A percentile compares a stretch with the other conserved stretches of the same genome.
These are phyloP conservation scores for Pseudomyrmex gracilis DNA, from an alignment of 1,140 invertebrate species.

Conservation along the genomic window DNA sequence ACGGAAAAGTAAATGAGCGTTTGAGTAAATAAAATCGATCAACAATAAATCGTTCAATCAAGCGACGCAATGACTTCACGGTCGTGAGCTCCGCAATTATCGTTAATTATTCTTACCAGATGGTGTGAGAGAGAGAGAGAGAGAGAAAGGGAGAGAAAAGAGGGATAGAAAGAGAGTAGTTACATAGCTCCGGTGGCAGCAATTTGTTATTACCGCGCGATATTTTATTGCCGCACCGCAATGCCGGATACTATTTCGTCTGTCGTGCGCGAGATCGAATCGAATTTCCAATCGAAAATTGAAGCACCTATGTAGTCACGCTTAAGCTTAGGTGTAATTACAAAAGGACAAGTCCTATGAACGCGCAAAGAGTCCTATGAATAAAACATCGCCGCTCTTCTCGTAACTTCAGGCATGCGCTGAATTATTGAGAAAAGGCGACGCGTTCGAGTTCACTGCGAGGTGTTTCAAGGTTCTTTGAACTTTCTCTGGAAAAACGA, in stretches of 20 bases:
- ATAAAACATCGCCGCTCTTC: conserved; percentile 71
- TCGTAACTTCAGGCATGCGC: conserved; percentile 69
- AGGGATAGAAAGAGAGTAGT: too few species aligned
- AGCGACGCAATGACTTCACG: conserved; percentile 49
- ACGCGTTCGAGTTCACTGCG: conserved; percentile 39
- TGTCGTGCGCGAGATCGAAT: conserved; percentile 27
- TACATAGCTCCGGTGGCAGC: conserved; percentile 23
- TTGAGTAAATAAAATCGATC: conserved; percentile 58
- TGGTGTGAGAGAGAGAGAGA: conserved; percentile 1
- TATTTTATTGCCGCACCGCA: conserved; percentile 55
- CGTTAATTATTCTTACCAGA: conserved; percentile 46
- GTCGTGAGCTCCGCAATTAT: conserved; percentile 46
- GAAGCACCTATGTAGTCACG: conserved; percentile 36
- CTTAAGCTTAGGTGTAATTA: conserved; percentile 68
- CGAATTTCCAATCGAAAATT: conserved; percentile 62
- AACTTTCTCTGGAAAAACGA: conserved; percentile 43
- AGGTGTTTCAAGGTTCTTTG: conserved; percentile 50
- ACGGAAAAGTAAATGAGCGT: conserved; percentile 26
- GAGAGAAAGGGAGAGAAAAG: conserved; percentile 8
- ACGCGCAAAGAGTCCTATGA: conserved; percentile 51
- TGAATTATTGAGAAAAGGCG: conserved; percentile 74
- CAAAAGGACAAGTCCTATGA: conserved; percentile 65
- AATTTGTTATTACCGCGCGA: conserved; percentile 60
- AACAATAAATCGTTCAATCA: conserved; percentile 61
- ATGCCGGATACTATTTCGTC: conserved; percentile 7